phyloP scores from a whole-genome alignment of 1,140 invertebrate species.

The Drosophila malerkotliana region DNA sequence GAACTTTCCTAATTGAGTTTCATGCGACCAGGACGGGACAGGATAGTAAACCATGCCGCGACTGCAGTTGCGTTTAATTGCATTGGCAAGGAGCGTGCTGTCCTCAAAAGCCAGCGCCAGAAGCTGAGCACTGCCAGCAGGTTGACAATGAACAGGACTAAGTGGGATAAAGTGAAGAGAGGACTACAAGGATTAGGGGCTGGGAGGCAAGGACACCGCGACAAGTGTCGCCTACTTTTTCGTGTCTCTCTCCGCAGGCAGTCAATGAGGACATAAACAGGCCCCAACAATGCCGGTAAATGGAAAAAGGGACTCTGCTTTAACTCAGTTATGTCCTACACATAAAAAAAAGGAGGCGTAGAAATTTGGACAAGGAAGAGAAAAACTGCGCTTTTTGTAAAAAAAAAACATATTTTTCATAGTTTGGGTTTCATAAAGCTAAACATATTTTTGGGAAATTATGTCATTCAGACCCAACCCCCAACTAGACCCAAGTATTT shows the following conservation, averaged over 20 bases:
- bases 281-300: slow-evolving; percentile 14
- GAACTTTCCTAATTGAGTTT: slow-evolving; percentile 79
- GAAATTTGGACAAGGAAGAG: background rate
- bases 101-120: slow-evolving; percentile 47
- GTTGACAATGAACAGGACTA: slow-evolving; percentile 36
- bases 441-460: too few species aligned
- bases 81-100: slow-evolving; percentile 60
- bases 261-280: slow-evolving; percentile 44
- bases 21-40: slow-evolving; percentile 41
- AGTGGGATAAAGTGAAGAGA: background rate
- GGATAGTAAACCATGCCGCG: slow-evolving; percentile 35
- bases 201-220: slow-evolving; percentile 1
- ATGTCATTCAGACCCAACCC: too few species aligned
- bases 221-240: slow-evolving; percentile 50
- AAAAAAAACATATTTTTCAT: too few species aligned
- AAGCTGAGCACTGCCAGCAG: slow-evolving; percentile 24
- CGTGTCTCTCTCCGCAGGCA: slow-evolving; percentile 15
- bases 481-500: too few species aligned
- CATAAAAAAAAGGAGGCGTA: background rate
- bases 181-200: background rate
- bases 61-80: slow-evolving; percentile 72
- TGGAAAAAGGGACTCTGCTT: background rate
- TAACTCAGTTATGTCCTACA: slow-evolving; percentile 16
- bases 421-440: too few species aligned
- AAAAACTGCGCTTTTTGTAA: background rate